Conservation (phyloP, 2,797 vertebrate species). For the Coregonus suidteri region DNA sequence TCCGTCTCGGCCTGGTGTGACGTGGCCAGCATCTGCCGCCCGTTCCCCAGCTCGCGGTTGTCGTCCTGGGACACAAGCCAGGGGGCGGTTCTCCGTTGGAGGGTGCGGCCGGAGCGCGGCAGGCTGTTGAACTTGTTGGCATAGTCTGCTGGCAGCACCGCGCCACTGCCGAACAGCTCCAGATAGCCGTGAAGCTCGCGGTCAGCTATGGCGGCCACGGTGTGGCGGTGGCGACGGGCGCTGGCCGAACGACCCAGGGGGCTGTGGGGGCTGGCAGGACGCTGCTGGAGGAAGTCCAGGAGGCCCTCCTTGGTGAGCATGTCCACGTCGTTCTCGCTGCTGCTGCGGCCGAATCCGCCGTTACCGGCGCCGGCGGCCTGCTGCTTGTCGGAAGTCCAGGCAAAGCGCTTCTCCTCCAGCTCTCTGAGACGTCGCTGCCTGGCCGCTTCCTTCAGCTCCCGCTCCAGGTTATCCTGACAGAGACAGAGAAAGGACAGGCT, state of each 20-base stretch:
- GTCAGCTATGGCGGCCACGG: conserved; percentile 80
- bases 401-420: conserved; percentile 85
- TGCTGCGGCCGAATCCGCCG: conserved; percentile 87
- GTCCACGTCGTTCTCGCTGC: conserved; percentile 94
- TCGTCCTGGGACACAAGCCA: conserved; percentile 79
- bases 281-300: conserved; percentile 82
- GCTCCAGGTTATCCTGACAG: conserved; percentile 87
- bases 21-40: conserved; percentile 45
- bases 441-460: conserved; percentile 86
- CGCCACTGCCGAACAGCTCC: conserved; percentile 70
- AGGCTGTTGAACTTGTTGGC: conserved; percentile 87
- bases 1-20: conserved; percentile 70
- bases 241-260: conserved; percentile 84
- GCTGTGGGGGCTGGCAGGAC: conserved; percentile 84
- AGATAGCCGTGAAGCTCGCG: conserved; percentile 86
- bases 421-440: conserved; percentile 83
- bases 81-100: conserved; percentile 68
- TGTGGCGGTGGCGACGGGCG: conserved; percentile 86
- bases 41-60: conserved; percentile 66
- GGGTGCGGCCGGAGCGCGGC: conserved; percentile 78
- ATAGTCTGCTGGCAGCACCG: conserved; percentile 53
- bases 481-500: not conserved
- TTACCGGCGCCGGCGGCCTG: conserved; percentile 50
- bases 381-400: conserved; percentile 78
- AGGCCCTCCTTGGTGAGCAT: conserved; percentile 86